Conservation (phyloP, 2,797 vertebrate species). For the Mycteria americana region DNA sequence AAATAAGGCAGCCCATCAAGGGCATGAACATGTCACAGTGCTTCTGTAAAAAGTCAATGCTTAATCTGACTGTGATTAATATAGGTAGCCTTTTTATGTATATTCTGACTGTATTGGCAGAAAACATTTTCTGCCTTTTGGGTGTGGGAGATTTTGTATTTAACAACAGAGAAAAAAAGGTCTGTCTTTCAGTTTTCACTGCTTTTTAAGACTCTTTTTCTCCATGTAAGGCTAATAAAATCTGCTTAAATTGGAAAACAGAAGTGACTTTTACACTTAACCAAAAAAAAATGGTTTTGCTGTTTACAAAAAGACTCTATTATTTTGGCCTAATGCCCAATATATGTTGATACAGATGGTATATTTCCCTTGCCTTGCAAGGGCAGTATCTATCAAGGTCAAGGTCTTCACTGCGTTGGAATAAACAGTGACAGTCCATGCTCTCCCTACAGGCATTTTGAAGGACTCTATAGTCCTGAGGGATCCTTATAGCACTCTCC, state of each 20-base stretch:
- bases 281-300: not conserved
- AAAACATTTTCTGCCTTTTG: not conserved
- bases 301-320: not conserved
- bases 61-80: not conserved
- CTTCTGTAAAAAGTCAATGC: not conserved
- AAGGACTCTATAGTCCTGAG: not conserved
- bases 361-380: conserved; percentile 32
- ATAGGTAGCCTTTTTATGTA: not conserved
- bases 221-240: not conserved
- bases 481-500: not conserved
- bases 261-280: not conserved
- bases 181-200: not conserved
- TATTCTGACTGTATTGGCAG: not conserved
- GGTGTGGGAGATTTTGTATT: not conserved
- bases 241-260: not conserved
- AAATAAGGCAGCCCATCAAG: not conserved
- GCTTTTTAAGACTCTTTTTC: not conserved
- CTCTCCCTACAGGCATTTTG: not conserved
- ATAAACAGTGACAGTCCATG: not conserved
- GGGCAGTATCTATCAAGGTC: not conserved
- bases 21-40: not conserved
- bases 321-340: not conserved
- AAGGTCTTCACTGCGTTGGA: not conserved
- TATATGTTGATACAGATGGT: conserved; percentile 19
- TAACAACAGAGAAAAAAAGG: not conserved